Evolutionary conservation across 2,888 invertebrate species (phyloP).

Genomic region (Cryptus armator): DNA sequence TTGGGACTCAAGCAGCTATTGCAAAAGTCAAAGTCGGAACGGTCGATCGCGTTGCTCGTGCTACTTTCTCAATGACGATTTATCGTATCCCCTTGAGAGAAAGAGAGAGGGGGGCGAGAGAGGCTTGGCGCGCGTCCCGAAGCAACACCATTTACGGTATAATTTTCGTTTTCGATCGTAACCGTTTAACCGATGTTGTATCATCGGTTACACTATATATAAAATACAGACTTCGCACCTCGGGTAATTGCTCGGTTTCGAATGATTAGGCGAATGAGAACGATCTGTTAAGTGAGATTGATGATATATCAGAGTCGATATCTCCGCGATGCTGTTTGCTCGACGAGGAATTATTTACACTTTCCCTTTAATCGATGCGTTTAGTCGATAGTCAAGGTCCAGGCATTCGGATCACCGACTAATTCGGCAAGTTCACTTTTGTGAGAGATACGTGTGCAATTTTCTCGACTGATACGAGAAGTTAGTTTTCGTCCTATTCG

Average conservation of each 20-base stretch:
- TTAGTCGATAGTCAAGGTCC: slow-evolving; percentile 6
- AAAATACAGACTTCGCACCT: slow-evolving; percentile 57
- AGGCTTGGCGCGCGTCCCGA: slow-evolving; percentile 33
- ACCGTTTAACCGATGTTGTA: slow-evolving; percentile 45
- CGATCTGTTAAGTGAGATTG: slow-evolving; percentile 61
- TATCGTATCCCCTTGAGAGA: slow-evolving; percentile 66
- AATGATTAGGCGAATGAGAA: slow-evolving; percentile 55
- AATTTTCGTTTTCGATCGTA: slow-evolving; percentile 67
- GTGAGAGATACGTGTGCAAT: neutral
- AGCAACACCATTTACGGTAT: slow-evolving; percentile 65
- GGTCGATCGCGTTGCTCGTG: slow-evolving; percentile 53
- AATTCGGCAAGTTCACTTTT: slow-evolving; percentile 4
- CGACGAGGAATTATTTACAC: slow-evolving; percentile 31
- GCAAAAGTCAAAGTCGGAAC: slow-evolving; percentile 57
- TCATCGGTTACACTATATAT: slow-evolving; percentile 38
- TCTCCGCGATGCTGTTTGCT: neutral
- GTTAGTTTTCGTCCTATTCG: too few species aligned
- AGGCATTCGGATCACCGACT: neutral
- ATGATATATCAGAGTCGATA: slow-evolving; percentile 40
- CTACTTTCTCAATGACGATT: slow-evolving; percentile 69
- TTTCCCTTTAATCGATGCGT: slow-evolving; percentile 26
- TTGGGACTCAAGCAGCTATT: slow-evolving; percentile 57
- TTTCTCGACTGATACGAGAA: too few species aligned
- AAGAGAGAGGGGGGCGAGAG: slow-evolving; percentile 28
- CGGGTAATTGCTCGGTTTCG: slow-evolving; percentile 52